These are phyloP conservation scores for Drepana arcuata DNA, from an alignment of 1,140 invertebrate species.

Conservation along the genomic window DNA sequence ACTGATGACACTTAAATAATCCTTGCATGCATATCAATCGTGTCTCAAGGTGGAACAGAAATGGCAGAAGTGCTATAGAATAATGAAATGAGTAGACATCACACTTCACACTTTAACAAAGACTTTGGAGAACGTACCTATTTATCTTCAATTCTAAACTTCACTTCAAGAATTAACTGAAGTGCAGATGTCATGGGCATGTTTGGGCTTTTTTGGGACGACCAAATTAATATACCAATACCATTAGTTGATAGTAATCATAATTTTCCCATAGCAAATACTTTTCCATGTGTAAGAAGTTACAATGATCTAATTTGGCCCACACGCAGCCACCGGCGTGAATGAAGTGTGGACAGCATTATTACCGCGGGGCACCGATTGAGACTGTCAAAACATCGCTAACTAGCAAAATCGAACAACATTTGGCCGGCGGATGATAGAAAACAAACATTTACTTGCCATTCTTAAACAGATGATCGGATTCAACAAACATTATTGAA, in stretches of 20 bases:
- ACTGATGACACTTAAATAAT: too few relatives aligned
- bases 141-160: too few relatives aligned
- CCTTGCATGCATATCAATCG: too few relatives aligned
- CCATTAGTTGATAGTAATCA: slow-evolving; percentile 4
- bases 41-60: too few relatives aligned
- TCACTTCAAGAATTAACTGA: too few relatives aligned
- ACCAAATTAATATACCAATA: not conserved
- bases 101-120: too few relatives aligned
- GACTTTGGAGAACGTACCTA: too few relatives aligned
- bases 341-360: slow-evolving; percentile 39
- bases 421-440: slow-evolving; percentile 52
- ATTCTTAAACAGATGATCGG: slow-evolving; percentile 39
- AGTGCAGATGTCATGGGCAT: too few relatives aligned
- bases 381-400: slow-evolving; percentile 55
- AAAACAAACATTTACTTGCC: slow-evolving; percentile 54
- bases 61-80: too few relatives aligned
- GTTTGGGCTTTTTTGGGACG: too few relatives aligned
- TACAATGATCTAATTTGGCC: slow-evolving; percentile 14
- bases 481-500: slow-evolving; percentile 45
- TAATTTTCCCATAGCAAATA: slow-evolving; percentile 17
- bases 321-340: slow-evolving; percentile 13
- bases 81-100: too few relatives aligned
- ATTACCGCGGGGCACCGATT: slow-evolving; percentile 33
- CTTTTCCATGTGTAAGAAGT: slow-evolving; percentile 12
- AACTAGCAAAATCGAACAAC: slow-evolving; percentile 45